Conservation (phyloP, 2,113 vertebrate genomes). For the Paraplagusia blochii region DNA sequence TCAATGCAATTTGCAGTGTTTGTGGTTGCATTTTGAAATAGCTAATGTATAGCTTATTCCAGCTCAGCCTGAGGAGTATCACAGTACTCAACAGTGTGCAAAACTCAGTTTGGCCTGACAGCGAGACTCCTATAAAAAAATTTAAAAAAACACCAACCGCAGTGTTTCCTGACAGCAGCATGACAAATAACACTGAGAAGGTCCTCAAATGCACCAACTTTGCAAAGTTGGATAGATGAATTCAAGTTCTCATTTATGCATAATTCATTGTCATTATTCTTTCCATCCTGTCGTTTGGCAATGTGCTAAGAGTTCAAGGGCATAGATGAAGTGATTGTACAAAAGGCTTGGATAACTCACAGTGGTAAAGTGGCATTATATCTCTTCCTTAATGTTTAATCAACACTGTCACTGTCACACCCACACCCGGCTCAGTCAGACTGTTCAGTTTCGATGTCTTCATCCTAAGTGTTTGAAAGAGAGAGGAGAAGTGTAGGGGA, state of each 20-base stretch:
- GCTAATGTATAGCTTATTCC: neutral
- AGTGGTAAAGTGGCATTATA: slow-evolving; percentile 74
- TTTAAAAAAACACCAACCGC: slow-evolving; percentile 20
- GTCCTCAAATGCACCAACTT: slow-evolving; percentile 64
- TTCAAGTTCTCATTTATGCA: slow-evolving; percentile 70
- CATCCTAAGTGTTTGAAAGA: slow-evolving; percentile 21
- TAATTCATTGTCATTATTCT: slow-evolving; percentile 75
- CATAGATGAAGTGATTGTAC: slow-evolving; percentile 72
- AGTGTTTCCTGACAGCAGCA: slow-evolving; percentile 60
- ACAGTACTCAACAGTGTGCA: slow-evolving; percentile 9
- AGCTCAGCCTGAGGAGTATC: slow-evolving; percentile 19
- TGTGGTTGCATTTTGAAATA: too few species aligned
- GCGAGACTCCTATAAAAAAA: slow-evolving; percentile 5
- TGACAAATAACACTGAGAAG: slow-evolving; percentile 67
- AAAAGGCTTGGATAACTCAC: slow-evolving; percentile 70
- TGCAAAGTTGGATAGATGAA: slow-evolving; percentile 70
- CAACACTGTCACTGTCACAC: slow-evolving; percentile 68
- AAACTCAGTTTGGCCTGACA: slow-evolving; percentile 33
- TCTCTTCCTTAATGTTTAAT: slow-evolving; percentile 77
- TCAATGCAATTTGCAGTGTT: too few species aligned
- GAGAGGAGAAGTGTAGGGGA: slow-evolving; percentile 5
- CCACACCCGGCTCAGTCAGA: slow-evolving; percentile 69
- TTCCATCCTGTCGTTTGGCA: slow-evolving; percentile 64
- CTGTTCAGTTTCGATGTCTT: slow-evolving; percentile 71
- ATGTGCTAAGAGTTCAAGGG: slow-evolving; percentile 72